Evolutionary conservation across 2,113 vertebrate species (phyloP).

Genomic region (Pelusios castaneus): DNA sequence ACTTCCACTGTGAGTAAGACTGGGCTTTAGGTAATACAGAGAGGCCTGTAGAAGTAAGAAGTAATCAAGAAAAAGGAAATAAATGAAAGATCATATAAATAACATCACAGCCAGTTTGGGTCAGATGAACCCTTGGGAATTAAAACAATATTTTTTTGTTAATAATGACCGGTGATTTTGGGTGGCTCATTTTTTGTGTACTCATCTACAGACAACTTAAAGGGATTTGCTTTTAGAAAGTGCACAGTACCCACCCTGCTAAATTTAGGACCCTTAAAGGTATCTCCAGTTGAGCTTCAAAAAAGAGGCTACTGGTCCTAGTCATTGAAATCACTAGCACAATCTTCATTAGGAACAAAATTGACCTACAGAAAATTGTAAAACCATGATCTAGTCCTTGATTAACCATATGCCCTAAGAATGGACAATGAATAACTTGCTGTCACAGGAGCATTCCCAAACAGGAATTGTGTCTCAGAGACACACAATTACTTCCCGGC

Average conservation of each 20-base stretch:
- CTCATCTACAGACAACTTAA: not conserved
- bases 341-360: not conserved
- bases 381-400: not conserved
- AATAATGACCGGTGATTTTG: not conserved
- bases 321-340: not conserved
- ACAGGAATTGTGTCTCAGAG: not conserved
- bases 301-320: not conserved
- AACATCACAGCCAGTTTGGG: not conserved
- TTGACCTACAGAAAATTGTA: not conserved
- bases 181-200: not conserved
- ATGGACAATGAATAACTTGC: not conserved
- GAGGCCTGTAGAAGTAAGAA: not conserved
- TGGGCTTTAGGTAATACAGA: conserved; percentile 12
- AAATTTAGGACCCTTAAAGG: not conserved
- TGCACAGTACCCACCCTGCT: not conserved
- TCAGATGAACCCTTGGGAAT: not conserved
- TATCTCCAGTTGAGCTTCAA: not conserved
- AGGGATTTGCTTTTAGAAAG: not conserved
- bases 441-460: not conserved
- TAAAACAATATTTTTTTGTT: not conserved
- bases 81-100: not conserved
- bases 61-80: not conserved
- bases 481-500: not conserved
- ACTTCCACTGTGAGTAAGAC: not conserved
- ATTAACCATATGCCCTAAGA: not conserved